A percentile compares a stretch with the other conserved stretches of the same genome.
phyloP scores from a whole-genome alignment of 37 sponge, comb jelly and placozoan genomes.

The Sycon ciliatum region DNA sequence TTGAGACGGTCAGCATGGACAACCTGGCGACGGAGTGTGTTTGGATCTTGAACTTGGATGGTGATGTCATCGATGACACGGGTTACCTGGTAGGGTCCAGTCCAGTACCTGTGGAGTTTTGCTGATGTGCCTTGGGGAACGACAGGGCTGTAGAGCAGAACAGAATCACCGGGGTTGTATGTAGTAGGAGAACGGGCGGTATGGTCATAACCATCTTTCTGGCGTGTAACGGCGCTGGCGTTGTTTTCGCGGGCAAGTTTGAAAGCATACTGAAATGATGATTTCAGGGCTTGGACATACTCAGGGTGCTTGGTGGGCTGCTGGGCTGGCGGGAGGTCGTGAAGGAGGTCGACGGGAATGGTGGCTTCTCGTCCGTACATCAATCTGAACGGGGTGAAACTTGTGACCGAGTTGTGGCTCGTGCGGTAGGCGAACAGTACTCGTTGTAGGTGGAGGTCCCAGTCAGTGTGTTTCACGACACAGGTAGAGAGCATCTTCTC shows the following conservation, averaged over 20 bases:
- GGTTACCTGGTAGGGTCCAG: slow-evolving; percentile 5
- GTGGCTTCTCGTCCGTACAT: slow-evolving; percentile 14
- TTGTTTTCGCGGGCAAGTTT: neutral
- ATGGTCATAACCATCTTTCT: slow-evolving; percentile 12
- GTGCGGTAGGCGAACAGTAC: slow-evolving; percentile 5
- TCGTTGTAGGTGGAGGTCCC: neutral
- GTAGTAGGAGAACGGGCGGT: neutral
- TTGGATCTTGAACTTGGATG: neutral
- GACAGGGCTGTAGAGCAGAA: slow-evolving; percentile 12
- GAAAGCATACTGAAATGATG: neutral
- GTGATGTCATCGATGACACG: neutral
- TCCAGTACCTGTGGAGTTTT: slow-evolving; percentile 19
- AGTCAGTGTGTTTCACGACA: neutral
- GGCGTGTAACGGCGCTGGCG: neutral
- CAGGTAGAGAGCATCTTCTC: neutral
- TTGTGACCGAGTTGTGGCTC: neutral
- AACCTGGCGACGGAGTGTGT: neutral
- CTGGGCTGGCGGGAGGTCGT: neutral
- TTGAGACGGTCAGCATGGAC: slow-evolving; percentile 20
- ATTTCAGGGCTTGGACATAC: neutral
- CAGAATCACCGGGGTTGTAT: neutral
- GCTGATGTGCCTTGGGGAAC: neutral
- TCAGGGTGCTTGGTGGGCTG: neutral
- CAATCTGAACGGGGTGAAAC: slow-evolving; percentile 10
- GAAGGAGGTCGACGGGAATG: slow-evolving; percentile 13